phyloP scores from a whole-genome alignment of 1,140 invertebrate species.

The Trachelipus rathkii region DNA sequence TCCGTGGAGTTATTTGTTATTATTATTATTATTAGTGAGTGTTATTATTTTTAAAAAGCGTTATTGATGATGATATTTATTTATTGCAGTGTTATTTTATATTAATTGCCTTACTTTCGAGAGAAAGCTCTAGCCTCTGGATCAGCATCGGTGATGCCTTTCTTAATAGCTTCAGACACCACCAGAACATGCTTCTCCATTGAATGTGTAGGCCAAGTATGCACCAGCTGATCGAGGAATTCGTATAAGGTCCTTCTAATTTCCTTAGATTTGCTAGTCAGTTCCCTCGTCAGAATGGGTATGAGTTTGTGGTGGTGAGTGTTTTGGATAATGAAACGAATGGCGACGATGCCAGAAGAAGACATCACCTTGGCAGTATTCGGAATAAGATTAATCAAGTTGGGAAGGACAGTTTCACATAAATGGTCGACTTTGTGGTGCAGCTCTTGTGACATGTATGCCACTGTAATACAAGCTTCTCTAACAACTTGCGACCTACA shows the following conservation, averaged over 20 bases:
- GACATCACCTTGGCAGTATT: conserved; percentile 82
- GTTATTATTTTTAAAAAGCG: too few species aligned
- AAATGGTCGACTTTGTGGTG: conserved; percentile 79
- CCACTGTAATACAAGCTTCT: conserved; percentile 90
- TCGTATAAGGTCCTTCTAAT: conserved; percentile 78
- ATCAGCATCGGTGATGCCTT: conserved; percentile 88
- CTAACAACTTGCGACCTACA: conserved; percentile 72
- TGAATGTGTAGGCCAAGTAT: conserved; percentile 73
- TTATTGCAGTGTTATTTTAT: too few species aligned
- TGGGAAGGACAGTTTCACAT: conserved; percentile 72
- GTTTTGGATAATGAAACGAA: conserved; percentile 84
- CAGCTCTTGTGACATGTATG: conserved; percentile 79
- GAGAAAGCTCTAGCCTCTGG: conserved; percentile 72
- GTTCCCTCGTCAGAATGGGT: conserved; percentile 74
- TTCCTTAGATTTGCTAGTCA: conserved; percentile 83
- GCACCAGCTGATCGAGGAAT: conserved; percentile 75
- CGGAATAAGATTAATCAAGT: conserved; percentile 84
- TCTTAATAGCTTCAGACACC: conserved; percentile 79
- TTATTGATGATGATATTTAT: too few species aligned
- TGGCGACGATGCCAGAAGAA: conserved; percentile 76
- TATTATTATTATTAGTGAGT: too few species aligned
- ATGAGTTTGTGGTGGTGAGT: conserved; percentile 79
- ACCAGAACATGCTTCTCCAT: conserved; percentile 74
- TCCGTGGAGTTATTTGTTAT: too few species aligned
- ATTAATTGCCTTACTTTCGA: conserved; percentile 44